Base-by-base conservation (phyloP, 2,888 invertebrate genomes). In the Polyploca ridens region DNA sequence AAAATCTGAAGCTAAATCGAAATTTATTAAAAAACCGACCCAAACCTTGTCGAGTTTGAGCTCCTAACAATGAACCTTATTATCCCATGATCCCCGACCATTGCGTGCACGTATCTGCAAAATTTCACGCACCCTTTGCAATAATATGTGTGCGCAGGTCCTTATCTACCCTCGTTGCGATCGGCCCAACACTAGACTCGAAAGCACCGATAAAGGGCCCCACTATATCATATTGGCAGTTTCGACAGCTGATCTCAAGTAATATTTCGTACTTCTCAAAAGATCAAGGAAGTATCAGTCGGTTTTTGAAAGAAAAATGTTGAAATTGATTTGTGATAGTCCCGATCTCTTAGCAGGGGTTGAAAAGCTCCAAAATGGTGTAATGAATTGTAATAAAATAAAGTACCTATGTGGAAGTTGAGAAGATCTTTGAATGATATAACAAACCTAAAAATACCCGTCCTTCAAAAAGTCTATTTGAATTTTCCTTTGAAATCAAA, bases 181-280 rank as follows among this genome's bases (percentile, higher is more conserved):
- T 86, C 54, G 10, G 19, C 54, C 78, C 84, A 79, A 83, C 82
- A 82, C 79, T 79, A 76, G 16, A 44, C 61, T 61, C 61, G 71
- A 82, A 82, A 75, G 73, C 76, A 74, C 67, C 86, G 88, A 90
- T 90, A 91, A 91, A 90, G 89, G 88, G 83, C 78, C 83, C 85
- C 79, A 88, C 88, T 92, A 90, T 89, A 93, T 93, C 92, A 92
- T 91, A 93, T 91, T 89, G 92, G 87, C 91, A 90, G 89, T 91
- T 89, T 86, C 83, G 85, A 85, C 82, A 81, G 81, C 84, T 85
- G 81, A 87, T 86, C 86, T 81, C 71, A 74, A 73, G 81, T 77
- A 82, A 89, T 89, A 89, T 90, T 89, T 90, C 87, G 83, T 86
- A 85, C 84, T 83, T 82, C 86, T 87, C 84, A 83, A 82, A 83